phyloP scores from a whole-genome alignment of 2,113 vertebrate genomes.

The Hemiscyllium ocellatum region DNA sequence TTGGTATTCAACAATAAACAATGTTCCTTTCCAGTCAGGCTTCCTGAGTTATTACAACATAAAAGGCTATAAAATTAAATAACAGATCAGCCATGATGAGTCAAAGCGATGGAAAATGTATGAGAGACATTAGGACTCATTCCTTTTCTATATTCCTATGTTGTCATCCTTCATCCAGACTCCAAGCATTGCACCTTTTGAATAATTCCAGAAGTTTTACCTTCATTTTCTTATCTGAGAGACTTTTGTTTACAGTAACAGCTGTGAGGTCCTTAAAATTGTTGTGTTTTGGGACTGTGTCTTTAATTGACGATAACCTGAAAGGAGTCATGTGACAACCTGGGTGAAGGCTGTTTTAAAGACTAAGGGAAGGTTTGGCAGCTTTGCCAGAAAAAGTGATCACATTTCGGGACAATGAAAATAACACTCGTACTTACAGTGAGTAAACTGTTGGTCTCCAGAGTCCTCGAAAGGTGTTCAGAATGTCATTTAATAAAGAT shows the following conservation, averaged over 20 bases:
- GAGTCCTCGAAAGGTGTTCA: background rate
- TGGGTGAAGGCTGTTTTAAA: background rate
- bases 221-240: background rate
- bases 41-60: background rate
- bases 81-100: background rate
- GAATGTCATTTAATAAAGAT: background rate
- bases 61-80: background rate
- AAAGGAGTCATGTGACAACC: background rate
- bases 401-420: background rate
- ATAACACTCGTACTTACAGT: background rate
- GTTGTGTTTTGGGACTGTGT: too few species aligned
- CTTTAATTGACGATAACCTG: background rate
- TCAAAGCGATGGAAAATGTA: background rate
- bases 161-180: background rate
- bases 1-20: too few species aligned
- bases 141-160: background rate
- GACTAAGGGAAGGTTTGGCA: background rate
- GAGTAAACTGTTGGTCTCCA: background rate
- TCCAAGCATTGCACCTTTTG: background rate
- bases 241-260: background rate
- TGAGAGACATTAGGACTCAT: background rate
- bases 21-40: too few species aligned
- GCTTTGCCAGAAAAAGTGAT: background rate
- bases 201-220: background rate
- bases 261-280: background rate